These are phyloP conservation scores for Nycticorax nycticorax DNA, from an alignment of 2,113 vertebrate genomes.

Conservation along the genomic window DNA sequence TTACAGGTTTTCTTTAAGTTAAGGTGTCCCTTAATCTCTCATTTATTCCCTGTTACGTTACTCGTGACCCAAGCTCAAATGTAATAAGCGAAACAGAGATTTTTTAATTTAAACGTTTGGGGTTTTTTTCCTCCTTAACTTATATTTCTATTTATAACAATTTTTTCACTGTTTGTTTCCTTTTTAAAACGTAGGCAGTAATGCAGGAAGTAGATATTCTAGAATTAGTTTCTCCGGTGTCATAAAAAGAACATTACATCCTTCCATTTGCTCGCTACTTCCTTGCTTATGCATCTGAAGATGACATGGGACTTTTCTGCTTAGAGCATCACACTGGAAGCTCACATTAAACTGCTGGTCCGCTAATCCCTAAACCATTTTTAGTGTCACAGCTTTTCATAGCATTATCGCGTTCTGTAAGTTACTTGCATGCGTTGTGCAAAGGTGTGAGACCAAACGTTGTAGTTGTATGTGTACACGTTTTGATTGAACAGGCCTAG, in stretches of 20 bases:
- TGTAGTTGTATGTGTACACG: not conserved
- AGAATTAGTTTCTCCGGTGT: not conserved
- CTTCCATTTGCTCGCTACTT: not conserved
- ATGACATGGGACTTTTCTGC: not conserved
- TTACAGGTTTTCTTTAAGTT: not conserved
- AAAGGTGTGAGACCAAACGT: not conserved
- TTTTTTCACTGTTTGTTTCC: not conserved
- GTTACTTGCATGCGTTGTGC: not conserved
- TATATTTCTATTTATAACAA: not conserved
- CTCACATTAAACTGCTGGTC: not conserved
- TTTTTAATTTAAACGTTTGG: not conserved
- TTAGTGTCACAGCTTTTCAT: not conserved
- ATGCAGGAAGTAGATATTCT: not conserved
- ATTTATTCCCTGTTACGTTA: not conserved
- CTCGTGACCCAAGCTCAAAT: not conserved
- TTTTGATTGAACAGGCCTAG: not conserved
- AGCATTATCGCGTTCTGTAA: not conserved
- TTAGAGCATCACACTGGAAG: not conserved
- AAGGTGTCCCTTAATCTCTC: not conserved
- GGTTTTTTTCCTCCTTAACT: not conserved
- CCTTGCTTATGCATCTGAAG: not conserved
- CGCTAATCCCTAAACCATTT: not conserved
- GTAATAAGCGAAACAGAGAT: not conserved
- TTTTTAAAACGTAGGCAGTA: not conserved
- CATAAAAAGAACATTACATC: not conserved